A percentile compares a stretch with the other conserved stretches of the same genome.
phyloP scores from a whole-genome alignment of 2,113 vertebrate species.

The Heliornis fulica region DNA sequence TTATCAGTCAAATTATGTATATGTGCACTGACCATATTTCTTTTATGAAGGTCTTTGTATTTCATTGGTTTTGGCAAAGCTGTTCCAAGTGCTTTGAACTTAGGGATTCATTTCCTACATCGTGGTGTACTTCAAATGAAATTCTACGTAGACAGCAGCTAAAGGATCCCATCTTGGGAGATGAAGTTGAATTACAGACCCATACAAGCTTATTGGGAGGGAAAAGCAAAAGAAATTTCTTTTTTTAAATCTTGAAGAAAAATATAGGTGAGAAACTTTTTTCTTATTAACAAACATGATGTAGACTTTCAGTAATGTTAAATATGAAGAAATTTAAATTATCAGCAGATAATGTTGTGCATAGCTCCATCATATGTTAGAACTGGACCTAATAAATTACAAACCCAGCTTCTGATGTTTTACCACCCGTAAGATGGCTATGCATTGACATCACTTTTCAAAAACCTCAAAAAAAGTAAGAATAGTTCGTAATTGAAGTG shows the following conservation, averaged over 20 bases:
- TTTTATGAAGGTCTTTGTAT: background rate
- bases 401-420: background rate
- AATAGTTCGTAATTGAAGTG: background rate
- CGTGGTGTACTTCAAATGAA: conserved; percentile 18
- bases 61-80: conserved; percentile 6
- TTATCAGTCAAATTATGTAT: background rate
- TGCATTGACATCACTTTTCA: background rate
- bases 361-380: background rate
- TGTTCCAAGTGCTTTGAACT: conserved; percentile 11
- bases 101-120: conserved; percentile 14
- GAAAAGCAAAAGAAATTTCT: background rate
- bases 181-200: conserved; percentile 38
- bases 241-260: background rate
- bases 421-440: background rate
- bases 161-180: conserved; percentile 11
- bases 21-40: background rate
- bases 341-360: background rate
- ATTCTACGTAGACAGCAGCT: conserved; percentile 30
- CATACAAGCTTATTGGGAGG: background rate
- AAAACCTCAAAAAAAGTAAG: background rate
- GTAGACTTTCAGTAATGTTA: background rate
- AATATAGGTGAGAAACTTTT: background rate
- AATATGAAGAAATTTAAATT: conserved; percentile 5
- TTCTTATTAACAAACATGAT: conserved; percentile 13
- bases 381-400: background rate